These are phyloP conservation scores for Agrotis clavis DNA, from an alignment of 2,888 invertebrate species.

Conservation along the genomic window DNA sequence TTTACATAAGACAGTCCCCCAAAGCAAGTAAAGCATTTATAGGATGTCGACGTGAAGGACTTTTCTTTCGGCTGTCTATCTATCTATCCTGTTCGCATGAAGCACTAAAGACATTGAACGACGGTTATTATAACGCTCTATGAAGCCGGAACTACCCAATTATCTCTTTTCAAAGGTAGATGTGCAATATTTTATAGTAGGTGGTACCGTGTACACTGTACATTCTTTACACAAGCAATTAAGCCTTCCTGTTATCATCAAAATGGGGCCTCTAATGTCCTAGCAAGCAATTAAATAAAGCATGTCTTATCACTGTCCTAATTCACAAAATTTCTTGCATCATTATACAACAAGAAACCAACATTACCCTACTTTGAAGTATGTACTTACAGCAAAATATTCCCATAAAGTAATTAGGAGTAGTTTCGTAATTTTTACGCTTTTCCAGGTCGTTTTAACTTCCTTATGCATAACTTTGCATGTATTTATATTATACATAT, in stretches of 20 bases:
- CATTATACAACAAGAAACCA: conserved; percentile 3
- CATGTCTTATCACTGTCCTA: conserved; percentile 24
- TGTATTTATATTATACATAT: conserved; percentile 47
- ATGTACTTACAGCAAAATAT: conserved; percentile 12
- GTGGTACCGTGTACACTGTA: background rate
- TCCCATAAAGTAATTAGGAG: conserved; percentile 40
- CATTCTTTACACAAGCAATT: conserved; percentile 1
- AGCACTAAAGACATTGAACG: too few species aligned
- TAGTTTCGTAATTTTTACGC: conserved; percentile 56
- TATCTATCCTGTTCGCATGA: too few species aligned
- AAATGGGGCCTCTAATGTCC: background rate
- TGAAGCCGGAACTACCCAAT: too few species aligned
- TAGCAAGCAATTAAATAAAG: conserved; percentile 24
- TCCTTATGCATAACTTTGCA: conserved; percentile 57
- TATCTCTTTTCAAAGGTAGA: too few species aligned
- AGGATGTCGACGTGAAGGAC: too few species aligned
- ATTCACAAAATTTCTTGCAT: conserved; percentile 16
- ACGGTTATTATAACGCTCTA: too few species aligned
- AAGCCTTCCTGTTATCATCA: background rate
- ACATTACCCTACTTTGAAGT: conserved; percentile 28
- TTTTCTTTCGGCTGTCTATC: too few species aligned
- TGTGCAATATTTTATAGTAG: too few species aligned
- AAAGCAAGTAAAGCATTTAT: too few species aligned
- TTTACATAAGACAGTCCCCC: too few species aligned
- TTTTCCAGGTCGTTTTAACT: conserved; percentile 46